A percentile compares a stretch with the other conserved stretches of the same genome.
These are phyloP conservation scores for Hypolimnas misippus DNA, from an alignment of 2,888 invertebrate species.

Conservation along the genomic window DNA sequence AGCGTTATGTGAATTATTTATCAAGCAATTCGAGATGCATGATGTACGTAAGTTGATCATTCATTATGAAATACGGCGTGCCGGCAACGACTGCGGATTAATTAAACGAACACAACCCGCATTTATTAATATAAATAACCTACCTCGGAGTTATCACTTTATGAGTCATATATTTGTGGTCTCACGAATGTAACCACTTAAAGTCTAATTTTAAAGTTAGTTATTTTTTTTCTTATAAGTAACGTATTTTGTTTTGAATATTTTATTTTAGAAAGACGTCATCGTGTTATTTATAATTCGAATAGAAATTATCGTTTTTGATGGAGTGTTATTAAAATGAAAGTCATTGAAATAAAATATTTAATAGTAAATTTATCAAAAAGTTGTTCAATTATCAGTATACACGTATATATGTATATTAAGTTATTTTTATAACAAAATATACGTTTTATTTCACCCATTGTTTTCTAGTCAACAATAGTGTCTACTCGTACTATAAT, in stretches of 20 bases:
- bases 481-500: too few species aligned
- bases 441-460: too few species aligned
- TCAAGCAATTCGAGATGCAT: not conserved
- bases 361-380: too few species aligned
- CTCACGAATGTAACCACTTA: not conserved
- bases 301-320: too few species aligned
- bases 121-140: constrained; percentile 63
- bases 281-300: too few species aligned
- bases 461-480: too few species aligned
- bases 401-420: too few species aligned
- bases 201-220: not conserved
- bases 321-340: too few species aligned
- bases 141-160: constrained; percentile 44
- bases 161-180: constrained; percentile 8
- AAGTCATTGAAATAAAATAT: too few species aligned
- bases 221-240: not conserved
- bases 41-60: constrained; percentile 3
- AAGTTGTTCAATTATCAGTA: too few species aligned
- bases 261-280: too few species aligned
- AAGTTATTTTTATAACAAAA: too few species aligned
- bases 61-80: constrained; percentile 3
- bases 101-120: constrained; percentile 49
- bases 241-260: not conserved
- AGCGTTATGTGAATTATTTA: constrained; percentile 6
- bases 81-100: constrained; percentile 52